These are phyloP conservation scores for Centrocercus urophasianus DNA, from an alignment of 2,113 vertebrate species.

Conservation along the genomic window DNA sequence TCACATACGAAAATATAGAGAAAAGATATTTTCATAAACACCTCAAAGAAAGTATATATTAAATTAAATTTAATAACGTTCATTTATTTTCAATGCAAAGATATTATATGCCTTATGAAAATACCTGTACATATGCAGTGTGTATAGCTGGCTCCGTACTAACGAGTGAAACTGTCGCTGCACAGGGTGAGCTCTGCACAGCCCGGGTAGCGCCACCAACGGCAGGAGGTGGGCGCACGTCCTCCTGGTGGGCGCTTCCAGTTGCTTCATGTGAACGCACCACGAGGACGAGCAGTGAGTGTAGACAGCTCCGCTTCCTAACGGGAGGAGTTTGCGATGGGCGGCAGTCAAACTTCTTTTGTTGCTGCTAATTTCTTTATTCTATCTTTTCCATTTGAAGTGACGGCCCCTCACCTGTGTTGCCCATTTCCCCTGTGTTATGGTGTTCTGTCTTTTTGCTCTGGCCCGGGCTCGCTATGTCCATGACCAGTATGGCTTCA, in stretches of 20 bases:
- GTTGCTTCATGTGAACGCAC: conserved; percentile 6
- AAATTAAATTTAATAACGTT: conserved; percentile 83
- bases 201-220: conserved; percentile 51
- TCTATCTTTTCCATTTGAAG: not conserved
- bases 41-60: conserved; percentile 83
- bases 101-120: conserved; percentile 85
- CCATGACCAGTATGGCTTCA: accelerated
- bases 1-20: conserved; percentile 76
- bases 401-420: not conserved
- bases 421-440: not conserved
- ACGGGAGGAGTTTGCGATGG: conserved; percentile 33
- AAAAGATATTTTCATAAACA: conserved; percentile 87
- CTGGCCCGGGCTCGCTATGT: accelerated
- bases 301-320: not conserved
- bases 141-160: conserved; percentile 80
- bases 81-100: conserved; percentile 84
- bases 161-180: conserved; percentile 75
- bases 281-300: not conserved
- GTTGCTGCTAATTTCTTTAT: conserved; percentile 35
- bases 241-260: not conserved
- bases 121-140: conserved; percentile 82
- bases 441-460: accelerated
- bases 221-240: not conserved
- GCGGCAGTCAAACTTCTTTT: conserved; percentile 31
- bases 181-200: conserved; percentile 56